Conservation (phyloP, 2,888 invertebrate genomes). For the Leptothorax acervorum region DNA sequence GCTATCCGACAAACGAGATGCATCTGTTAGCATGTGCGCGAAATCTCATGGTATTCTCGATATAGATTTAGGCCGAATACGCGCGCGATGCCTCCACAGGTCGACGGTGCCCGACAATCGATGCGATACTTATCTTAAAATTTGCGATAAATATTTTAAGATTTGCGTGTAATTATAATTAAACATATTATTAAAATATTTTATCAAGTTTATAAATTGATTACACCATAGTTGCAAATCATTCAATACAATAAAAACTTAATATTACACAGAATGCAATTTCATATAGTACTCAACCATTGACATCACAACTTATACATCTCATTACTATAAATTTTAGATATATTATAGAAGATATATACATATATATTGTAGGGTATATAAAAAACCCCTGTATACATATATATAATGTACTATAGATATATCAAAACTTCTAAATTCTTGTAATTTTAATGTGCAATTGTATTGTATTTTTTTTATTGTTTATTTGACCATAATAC, state of each 20-base stretch:
- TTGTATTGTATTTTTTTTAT: background rate
- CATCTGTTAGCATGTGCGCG: constrained; percentile 47
- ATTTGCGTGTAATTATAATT: background rate
- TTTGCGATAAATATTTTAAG: background rate
- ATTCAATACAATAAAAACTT: background rate
- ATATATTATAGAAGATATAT: background rate
- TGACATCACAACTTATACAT: background rate
- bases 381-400: background rate
- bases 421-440: background rate
- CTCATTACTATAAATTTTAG: background rate
- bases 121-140: background rate
- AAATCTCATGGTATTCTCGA: constrained; percentile 29
- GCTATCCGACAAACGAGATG: constrained; percentile 51
- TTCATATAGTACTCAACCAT: background rate
- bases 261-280: background rate
- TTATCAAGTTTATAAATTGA: background rate
- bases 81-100: background rate
- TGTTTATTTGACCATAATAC: background rate
- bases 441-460: background rate
- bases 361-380: background rate
- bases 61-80: constrained; percentile 45
- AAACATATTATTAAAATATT: background rate
- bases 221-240: background rate
- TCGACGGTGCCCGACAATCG: background rate
- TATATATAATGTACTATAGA: background rate